Conservation (phyloP, 2,113 vertebrate species). For the Danio rerio region GRCz12tu NC_133198.1:20848501-20849000, state of each 20-base stretch:
- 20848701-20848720: slow-evolving; percentile 59
- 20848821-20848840: no score
- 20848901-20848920: not conserved
- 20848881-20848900: not conserved
- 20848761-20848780: not conserved
- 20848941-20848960: not conserved
- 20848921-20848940: not conserved
- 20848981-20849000: slow-evolving; percentile 62
- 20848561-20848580: slow-evolving; percentile 69
- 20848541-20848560: not conserved
- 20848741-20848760: not conserved
- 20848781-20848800: not conserved
- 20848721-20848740: no score
- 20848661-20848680: slow-evolving; percentile 75
- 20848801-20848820: not conserved
- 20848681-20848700: slow-evolving; percentile 70
- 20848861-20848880: slow-evolving; percentile 18
- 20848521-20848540: not conserved
- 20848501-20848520: slow-evolving; percentile 59
- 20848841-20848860: slow-evolving; percentile 20
- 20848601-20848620: slow-evolving; percentile 81
- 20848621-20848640: slow-evolving; percentile 82
- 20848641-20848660: slow-evolving; percentile 78
- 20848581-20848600: slow-evolving; percentile 75
- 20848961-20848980: not conserved